Evolutionary conservation across 1,140 invertebrate species (phyloP), one percentile per base, ranked within the genome.

Genomic region (Tetramorium alpestre): DNA sequence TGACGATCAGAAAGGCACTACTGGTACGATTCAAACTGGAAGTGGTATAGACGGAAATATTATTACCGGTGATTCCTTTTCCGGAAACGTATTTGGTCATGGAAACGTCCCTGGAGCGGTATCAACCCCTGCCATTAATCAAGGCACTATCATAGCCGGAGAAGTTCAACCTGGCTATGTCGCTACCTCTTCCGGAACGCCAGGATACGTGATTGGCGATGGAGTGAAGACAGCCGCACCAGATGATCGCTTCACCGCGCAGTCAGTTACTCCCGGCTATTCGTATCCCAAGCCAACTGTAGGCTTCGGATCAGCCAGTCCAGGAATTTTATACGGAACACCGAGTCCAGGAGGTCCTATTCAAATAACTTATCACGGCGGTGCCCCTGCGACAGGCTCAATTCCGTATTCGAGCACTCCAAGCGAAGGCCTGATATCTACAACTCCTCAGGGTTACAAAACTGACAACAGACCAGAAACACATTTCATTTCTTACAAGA

Each of bases 381-480:
- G 87, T 76, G 13, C 25, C 8, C 25, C 11, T 47, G 33, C 49
- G 1, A 38, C 11, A 38, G 85, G 64, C 51, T 62, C 33, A 6
- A 22, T 38, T 7, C 41, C 13, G 10, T 77, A 47, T 76, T 87
- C 28, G 28, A 75, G 51, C 38, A 49, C 51, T 28, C 18, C 47
- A 10, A 47, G 41, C 22, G 62, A 58, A 73, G 22, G 47, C 13
- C 2, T 64, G 8, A 84, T 33, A 18, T 13, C 62, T n/a, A 56
- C 62, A 13, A 10, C 5, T 67, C 56, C 75, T 56, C 73, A 65
- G 4, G 87, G 85, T 7, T 94, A 94, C 65, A 92, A 88, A 60
- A 93, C 89, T 0, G 94, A 93, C 65, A 93, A 92, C 41, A 93
- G 91, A 7, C 92, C 91, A 0, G 89, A 92, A 16, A 94, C 81